Evolutionary conservation across 2,113 vertebrate species (phyloP).

Genomic region (Alethe diademata): DNA sequence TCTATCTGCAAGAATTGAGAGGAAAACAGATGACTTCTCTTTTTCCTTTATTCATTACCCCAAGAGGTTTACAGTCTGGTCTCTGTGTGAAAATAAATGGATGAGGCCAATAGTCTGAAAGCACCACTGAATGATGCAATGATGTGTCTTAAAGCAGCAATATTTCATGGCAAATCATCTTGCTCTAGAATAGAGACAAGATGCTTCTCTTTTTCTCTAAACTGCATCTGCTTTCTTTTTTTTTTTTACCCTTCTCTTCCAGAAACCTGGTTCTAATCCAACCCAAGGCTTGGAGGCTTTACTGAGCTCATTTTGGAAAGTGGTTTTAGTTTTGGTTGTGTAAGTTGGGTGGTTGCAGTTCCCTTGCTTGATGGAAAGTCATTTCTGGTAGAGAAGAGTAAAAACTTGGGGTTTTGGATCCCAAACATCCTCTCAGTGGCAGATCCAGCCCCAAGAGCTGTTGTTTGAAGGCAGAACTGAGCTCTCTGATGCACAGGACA

Average conservation of each 20-base stretch:
- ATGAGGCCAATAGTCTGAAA: constrained; percentile 5
- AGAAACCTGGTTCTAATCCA: neutral
- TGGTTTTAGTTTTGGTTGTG: neutral
- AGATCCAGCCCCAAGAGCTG: neutral
- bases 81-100: constrained; percentile 20
- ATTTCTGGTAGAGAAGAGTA: neutral
- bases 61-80: neutral
- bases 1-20: neutral
- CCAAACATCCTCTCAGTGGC: rapidly evolving
- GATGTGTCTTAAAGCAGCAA: constrained; percentile 1
- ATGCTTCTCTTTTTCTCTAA: neutral
- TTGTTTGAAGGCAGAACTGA: neutral
- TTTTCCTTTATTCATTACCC: neutral
- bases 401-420: neutral
- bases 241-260: neutral
- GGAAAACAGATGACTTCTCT: neutral
- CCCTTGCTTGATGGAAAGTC: neutral
- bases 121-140: constrained; percentile 17
- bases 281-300: neutral
- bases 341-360: neutral
- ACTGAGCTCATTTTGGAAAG: neutral
- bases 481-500: neutral
- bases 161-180: constrained; percentile 36
- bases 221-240: neutral
- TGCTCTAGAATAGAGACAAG: neutral